Conservation (phyloP, 2,797 vertebrate species). For the Sitta carolinensis region DNA sequence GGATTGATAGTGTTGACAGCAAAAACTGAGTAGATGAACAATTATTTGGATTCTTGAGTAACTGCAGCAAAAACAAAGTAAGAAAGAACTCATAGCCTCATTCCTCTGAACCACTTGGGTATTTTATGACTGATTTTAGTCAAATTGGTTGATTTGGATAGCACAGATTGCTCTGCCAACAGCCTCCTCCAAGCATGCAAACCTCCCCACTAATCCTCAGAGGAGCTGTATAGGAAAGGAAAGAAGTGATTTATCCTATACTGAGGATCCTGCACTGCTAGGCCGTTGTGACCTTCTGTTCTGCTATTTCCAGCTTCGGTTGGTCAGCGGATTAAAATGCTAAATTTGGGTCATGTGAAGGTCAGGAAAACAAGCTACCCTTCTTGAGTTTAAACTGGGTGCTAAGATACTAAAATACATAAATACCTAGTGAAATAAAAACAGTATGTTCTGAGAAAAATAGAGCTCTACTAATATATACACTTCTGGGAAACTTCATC, state of each 20-base stretch:
- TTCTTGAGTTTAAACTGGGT: not conserved
- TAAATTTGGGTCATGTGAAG: not conserved
- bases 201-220: not conserved
- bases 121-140: not conserved
- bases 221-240: not conserved
- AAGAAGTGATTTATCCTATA: not conserved
- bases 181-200: not conserved
- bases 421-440: not conserved
- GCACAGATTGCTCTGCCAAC: not conserved
- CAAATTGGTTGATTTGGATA: not conserved
- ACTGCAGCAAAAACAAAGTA: not conserved
- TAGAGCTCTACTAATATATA: not conserved
- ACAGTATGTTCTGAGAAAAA: not conserved
- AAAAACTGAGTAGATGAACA: not conserved
- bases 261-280: not conserved
- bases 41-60: not conserved
- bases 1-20: not conserved
- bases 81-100: not conserved
- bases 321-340: constrained; percentile 15
- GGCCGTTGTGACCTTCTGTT: not conserved
- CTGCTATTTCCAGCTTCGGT: not conserved
- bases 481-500: not conserved
- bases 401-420: not conserved
- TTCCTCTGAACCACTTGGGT: not conserved
- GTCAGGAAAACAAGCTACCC: not conserved